Evolutionary conservation across 2,888 invertebrate genomes (phyloP), one percentile per base, ranked within the genome.

Genomic region (Lasioglossum malachurum): DNA sequence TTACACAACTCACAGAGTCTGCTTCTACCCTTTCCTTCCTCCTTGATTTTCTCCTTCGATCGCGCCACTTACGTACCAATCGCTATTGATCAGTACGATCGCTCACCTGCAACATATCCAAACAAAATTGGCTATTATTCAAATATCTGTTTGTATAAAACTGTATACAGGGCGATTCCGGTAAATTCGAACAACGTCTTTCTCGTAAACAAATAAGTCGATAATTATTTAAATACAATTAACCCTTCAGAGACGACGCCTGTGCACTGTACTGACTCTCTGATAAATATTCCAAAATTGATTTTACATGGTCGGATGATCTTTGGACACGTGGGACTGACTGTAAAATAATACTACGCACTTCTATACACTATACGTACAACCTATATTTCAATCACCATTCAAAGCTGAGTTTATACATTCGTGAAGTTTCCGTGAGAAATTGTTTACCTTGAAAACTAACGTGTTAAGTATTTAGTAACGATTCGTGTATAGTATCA

Each of bases 1-100:
- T 92, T 93, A 87, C 93, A 92, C 92, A 91, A 93, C 93, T 93
- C 92, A 93, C 93, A 87, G 88, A 91, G 87, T 87, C 91, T 92
- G 84, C 87, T 88, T 88, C 82, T 87, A 83, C 88, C 88, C 88
- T 89, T 83, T 87, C 82, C 82, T 88, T 80, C 85, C 73, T 71
- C 78, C 77, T 80, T 67, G 81, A 57, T 71, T 75, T 38, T 73
- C 53, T 78, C 49, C 80, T 79, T 76, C 78, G 38, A 69, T 69
- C 69, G 27, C 41, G 31, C 67, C 78, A 19, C 69, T 74, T 84
- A 27, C 81, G 60, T 44, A 82, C 89, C 86, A 81, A 88, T 87
- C 84, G 60, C 64, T 69, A 35, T 2, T n/a, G 80, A 87, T 89
- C 88, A 82, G 79, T 78, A 80, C 81, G 78, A 80, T 83, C 41